Conservation (phyloP, 2,888 invertebrate genomes). For the Xanthorhoe spadicearia region DNA sequence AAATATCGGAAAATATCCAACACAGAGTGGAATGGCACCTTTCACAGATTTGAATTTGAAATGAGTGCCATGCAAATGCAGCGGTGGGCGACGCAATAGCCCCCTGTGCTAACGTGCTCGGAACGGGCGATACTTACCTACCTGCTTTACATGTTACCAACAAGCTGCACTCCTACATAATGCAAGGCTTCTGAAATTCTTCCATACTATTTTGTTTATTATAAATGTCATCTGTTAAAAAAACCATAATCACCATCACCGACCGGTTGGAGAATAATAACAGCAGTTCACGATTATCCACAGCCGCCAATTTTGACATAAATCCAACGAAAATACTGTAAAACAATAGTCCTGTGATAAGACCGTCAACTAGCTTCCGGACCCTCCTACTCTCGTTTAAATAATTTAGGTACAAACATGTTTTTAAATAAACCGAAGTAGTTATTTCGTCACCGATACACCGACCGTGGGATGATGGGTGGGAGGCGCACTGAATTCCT, state of each 20-base stretch:
- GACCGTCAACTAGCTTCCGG: background rate
- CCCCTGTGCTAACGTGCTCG: background rate
- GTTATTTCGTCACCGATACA: background rate
- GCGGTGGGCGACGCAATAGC: background rate
- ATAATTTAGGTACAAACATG: background rate
- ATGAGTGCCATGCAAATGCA: constrained; percentile 14
- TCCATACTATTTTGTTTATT: background rate
- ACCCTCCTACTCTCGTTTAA: background rate
- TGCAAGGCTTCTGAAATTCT: background rate
- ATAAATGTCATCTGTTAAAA: background rate
- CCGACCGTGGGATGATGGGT: constrained; percentile 1
- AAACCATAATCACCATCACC: background rate
- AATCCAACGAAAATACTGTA: background rate
- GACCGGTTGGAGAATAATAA: no score
- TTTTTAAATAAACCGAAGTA: constrained; percentile 11
- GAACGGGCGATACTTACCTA: background rate
- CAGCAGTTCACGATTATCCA: background rate
- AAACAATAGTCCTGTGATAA: background rate
- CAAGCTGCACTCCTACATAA: background rate
- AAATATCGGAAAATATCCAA: constrained; percentile 8
- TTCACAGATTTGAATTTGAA: constrained; percentile 12
- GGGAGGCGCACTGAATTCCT: constrained; percentile 8
- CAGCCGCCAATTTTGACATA: background rate
- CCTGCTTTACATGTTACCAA: background rate
- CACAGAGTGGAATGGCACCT: constrained; percentile 2